phyloP scores from a whole-genome alignment of 2,113 vertebrate species.

The Syngnathus floridae region DNA sequence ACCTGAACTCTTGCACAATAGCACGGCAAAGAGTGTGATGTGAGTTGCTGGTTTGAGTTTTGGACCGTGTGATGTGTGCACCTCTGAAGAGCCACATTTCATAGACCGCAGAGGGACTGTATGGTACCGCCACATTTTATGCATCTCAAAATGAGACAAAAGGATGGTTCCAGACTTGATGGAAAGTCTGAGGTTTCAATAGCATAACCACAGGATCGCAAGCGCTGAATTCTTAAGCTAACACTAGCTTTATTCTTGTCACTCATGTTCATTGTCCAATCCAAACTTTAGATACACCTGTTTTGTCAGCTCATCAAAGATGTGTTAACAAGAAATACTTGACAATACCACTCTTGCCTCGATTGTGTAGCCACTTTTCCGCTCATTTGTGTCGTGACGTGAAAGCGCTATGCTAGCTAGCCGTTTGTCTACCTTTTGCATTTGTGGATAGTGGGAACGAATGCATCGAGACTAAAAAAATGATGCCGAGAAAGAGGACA shows the following conservation, averaged over 20 bases:
- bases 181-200: constrained; percentile 19
- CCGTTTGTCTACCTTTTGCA: background rate
- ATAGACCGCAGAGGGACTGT: constrained; percentile 41
- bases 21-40: constrained; percentile 28
- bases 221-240: background rate
- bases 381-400: too few species aligned
- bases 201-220: constrained; percentile 17
- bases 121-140: constrained; percentile 38
- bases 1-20: constrained; percentile 43
- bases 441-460: background rate
- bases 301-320: background rate
- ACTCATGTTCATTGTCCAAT: background rate
- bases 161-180: constrained; percentile 27
- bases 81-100: constrained; percentile 47
- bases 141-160: constrained; percentile 34
- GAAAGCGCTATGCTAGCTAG: too few species aligned
- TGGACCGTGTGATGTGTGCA: constrained; percentile 56
- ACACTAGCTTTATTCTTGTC: background rate
- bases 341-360: too few species aligned
- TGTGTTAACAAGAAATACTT: background rate
- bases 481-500: background rate
- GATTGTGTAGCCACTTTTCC: too few species aligned
- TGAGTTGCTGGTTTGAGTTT: constrained; percentile 45
- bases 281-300: background rate
- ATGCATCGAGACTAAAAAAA: background rate